phyloP scores from a whole-genome alignment of 2,797 vertebrate genomes.

The Lemur catta region DNA sequence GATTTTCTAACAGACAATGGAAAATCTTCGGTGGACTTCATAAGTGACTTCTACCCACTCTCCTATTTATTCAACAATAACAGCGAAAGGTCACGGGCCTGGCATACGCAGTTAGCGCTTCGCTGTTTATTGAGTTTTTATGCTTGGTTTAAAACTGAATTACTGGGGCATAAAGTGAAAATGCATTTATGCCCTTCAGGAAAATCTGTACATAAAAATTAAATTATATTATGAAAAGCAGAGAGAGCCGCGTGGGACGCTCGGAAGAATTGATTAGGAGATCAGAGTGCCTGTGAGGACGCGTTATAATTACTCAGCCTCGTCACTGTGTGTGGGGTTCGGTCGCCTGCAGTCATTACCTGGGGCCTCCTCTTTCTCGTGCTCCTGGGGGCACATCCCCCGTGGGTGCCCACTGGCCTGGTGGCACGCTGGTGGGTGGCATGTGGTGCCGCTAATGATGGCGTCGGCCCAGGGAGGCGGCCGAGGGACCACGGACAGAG shows the following conservation, averaged over 20 bases:
- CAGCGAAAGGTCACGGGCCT: slow-evolving; percentile 68
- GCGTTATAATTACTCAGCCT: not conserved
- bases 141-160: slow-evolving; percentile 77
- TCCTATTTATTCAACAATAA: slow-evolving; percentile 72
- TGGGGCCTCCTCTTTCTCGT: not conserved
- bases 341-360: not conserved
- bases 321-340: accelerated
- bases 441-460: accelerated
- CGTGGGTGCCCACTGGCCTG: accelerated
- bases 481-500: accelerated
- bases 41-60: slow-evolving; percentile 49
- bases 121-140: slow-evolving; percentile 75
- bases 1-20: slow-evolving; percentile 76
- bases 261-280: slow-evolving; percentile 41
- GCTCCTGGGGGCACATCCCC: accelerated
- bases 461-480: accelerated
- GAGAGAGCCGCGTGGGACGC: not conserved
- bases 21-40: slow-evolving; percentile 43
- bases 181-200: slow-evolving; percentile 76
- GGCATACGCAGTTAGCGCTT: slow-evolving; percentile 49
- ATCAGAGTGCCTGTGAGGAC: not conserved
- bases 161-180: slow-evolving; percentile 66
- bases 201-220: slow-evolving; percentile 78
- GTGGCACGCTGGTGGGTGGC: not conserved
- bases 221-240: slow-evolving; percentile 72